Percentiles rank a stretch among this genome's conserved stretches.
Conservation (phyloP, 1,140 invertebrate species). For the Gryon sp. region DNA sequence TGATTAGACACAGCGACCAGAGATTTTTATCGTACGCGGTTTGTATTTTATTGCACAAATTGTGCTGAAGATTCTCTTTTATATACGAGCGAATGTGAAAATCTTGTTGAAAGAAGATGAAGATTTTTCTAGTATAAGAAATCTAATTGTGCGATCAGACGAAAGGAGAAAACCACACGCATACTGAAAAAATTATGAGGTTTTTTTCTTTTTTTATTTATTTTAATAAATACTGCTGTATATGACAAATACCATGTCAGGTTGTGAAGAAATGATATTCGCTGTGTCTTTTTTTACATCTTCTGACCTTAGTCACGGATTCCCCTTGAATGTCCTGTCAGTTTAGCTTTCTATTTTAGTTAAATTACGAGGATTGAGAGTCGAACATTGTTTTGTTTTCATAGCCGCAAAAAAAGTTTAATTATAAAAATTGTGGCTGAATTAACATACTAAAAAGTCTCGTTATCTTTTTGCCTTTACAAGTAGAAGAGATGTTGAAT, state of each 20-base stretch:
- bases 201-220: no score
- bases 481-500: no score
- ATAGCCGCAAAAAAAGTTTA: constrained; percentile 50
- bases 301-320: constrained; percentile 31
- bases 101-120: constrained; percentile 2
- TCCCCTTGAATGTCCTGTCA: constrained; percentile 28
- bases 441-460: constrained; percentile 46
- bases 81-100: constrained; percentile 4
- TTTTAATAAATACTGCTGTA: constrained; percentile 38
- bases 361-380: constrained; percentile 52
- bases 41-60: not conserved
- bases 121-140: constrained; percentile 7
- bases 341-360: constrained; percentile 48
- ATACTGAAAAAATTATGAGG: not conserved
- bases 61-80: not conserved
- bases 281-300: constrained; percentile 19
- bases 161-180: constrained; percentile 16
- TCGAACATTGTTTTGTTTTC: no score
- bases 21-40: not conserved
- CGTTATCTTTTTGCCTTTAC: constrained; percentile 37
- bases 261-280: constrained; percentile 29
- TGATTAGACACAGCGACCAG: not conserved
- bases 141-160: constrained; percentile 3
- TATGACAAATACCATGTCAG: constrained; percentile 39
- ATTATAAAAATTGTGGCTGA: constrained; percentile 27